Base-by-base conservation (phyloP, 2,113 vertebrate genomes). In the Empidonax alnorum region DNA sequence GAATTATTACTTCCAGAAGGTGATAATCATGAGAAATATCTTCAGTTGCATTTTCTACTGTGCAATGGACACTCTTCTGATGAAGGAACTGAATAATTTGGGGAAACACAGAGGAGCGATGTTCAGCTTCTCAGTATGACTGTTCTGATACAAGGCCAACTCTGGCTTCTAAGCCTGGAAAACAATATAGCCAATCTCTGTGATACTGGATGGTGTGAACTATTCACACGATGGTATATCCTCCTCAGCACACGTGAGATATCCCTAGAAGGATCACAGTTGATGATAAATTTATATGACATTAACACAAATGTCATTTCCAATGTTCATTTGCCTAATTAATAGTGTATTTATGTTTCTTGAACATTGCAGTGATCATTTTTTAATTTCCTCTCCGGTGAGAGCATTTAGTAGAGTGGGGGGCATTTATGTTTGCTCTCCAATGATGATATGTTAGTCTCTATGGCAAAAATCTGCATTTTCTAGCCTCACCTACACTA, bases 311-410 rank as follows among this genome's bases (percentile, higher is more conserved):
- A 87, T 93, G 67, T 87, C 80, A 94, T 20, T 41, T 77, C 75
- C 85, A 88, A 18, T 72, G 55, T 62, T 74, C 78, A 75, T 89
- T 90, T 97, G 80, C 77, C 56, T 93, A 96, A 94, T 87, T 74
- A 92, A 89, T 94, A 76, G 41, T 77, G 68, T 93, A 77, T 96
- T 94, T 96, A 74, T 46, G 87, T 91, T 87, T 94, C 88, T 91
- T 88, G 90, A 94, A 91, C 80, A 65, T 93, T 82, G 77, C 35
- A 66, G 50, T 69, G 55, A 86, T 85, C 4, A 69, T 78, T 72
- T 95, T 94, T 92, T 66, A 77, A 81, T 95, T 88, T 93, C 27
- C 49, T 96, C 56, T 96, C 85, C 66, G 5, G 33, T 71, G 84
- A 97, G 92, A 91, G 71, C 79, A 76, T 94, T 96, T 80, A 81